These are phyloP conservation scores for Augochlora pura DNA, from an alignment of 1,140 invertebrate species.

Conservation along the genomic window DNA sequence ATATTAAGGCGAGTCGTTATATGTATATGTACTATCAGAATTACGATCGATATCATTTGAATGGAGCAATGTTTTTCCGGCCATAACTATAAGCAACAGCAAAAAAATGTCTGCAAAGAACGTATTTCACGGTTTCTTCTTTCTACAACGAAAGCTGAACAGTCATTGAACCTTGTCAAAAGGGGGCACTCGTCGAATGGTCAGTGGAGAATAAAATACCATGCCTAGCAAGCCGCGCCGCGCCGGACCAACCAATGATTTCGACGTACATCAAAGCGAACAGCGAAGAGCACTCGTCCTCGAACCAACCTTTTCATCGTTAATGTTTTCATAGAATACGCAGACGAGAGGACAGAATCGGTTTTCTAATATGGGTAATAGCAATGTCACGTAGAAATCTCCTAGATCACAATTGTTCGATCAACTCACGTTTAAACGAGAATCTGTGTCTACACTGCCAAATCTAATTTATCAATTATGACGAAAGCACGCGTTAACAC, in stretches of 20 bases:
- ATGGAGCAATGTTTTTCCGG: slow-evolving; percentile 14
- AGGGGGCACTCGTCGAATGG: slow-evolving; percentile 4
- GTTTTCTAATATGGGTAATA: too few species aligned
- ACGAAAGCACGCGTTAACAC: too few species aligned
- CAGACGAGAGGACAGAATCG: not conserved
- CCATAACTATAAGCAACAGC: not conserved
- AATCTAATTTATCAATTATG: too few species aligned
- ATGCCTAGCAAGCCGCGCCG: not conserved
- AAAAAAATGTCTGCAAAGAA: slow-evolving; percentile 12
- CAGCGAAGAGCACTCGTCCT: not conserved
- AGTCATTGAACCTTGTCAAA: not conserved
- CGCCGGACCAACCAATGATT: slow-evolving; percentile 3
- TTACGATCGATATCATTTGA: not conserved
- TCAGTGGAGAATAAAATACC: slow-evolving; percentile 1
- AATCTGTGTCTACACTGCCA: too few species aligned
- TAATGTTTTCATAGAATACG: not conserved
- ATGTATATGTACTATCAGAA: too few species aligned
- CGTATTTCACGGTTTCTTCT: not conserved
- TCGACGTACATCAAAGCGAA: slow-evolving; percentile 11
- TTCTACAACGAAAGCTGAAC: not conserved
- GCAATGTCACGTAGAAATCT: too few species aligned
- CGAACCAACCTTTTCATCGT: not conserved
- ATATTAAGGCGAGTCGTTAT: too few species aligned
- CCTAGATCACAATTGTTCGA: not conserved
- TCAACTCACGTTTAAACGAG: not conserved